These are phyloP conservation scores for Acleris laterana DNA, from an alignment of 2,888 invertebrate species.

Conservation along the genomic window DNA sequence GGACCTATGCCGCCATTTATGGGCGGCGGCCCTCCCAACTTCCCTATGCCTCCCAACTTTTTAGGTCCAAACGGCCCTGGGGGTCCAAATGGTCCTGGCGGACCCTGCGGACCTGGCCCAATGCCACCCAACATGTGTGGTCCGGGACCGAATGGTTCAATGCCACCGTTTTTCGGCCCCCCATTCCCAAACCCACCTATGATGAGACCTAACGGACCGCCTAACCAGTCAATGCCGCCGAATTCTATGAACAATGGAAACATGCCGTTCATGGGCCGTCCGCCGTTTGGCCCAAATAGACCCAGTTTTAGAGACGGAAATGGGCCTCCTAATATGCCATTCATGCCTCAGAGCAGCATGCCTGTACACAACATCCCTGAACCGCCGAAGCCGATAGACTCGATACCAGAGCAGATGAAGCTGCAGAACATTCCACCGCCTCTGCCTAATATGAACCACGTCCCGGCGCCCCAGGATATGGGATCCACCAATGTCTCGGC, in stretches of 20 bases:
- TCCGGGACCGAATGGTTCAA: slow-evolving; percentile 41
- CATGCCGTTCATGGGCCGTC: slow-evolving; percentile 70
- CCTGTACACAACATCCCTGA: slow-evolving; percentile 51
- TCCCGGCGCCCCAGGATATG: slow-evolving; percentile 85
- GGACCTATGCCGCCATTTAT: slow-evolving; percentile 58
- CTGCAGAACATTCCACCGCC: slow-evolving; percentile 86
- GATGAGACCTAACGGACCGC: slow-evolving; percentile 58
- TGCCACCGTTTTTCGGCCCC: slow-evolving; percentile 42
- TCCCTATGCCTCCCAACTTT: slow-evolving; percentile 70
- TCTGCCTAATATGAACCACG: slow-evolving; percentile 84
- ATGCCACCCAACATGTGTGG: slow-evolving; percentile 59
- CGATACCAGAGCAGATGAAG: slow-evolving; percentile 80
- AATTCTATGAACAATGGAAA: slow-evolving; percentile 54
- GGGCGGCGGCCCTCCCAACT: slow-evolving; percentile 62
- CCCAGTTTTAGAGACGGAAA: slow-evolving; percentile 61
- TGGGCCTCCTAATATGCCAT: slow-evolving; percentile 63
- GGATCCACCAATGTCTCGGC: slow-evolving; percentile 84
- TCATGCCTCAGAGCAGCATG: slow-evolving; percentile 55
- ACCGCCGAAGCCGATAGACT: slow-evolving; percentile 51
- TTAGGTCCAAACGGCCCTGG: slow-evolving; percentile 68
- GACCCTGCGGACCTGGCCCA: slow-evolving; percentile 39
- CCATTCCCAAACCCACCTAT: slow-evolving; percentile 40
- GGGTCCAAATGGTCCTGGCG: slow-evolving; percentile 22
- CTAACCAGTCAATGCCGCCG: slow-evolving; percentile 60
- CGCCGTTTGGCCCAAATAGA: slow-evolving; percentile 70